A percentile compares a stretch with the other conserved stretches of the same genome.
Conservation (phyloP, 1,140 invertebrate genomes). For the Phenacoccus solenopsis region DNA sequence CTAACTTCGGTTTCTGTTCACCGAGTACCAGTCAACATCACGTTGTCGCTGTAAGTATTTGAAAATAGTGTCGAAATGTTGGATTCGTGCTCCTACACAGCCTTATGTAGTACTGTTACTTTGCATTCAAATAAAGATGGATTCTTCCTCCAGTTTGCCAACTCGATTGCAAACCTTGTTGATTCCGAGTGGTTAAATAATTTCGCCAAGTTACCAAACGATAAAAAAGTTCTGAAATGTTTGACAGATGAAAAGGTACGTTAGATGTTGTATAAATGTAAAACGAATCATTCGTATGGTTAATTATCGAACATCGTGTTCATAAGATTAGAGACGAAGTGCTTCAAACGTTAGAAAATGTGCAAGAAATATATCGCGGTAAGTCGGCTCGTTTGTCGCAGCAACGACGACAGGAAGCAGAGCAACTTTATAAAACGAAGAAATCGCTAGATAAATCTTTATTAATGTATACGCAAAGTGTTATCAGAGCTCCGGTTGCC, state of each 20-base stretch:
- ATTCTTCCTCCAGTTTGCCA: conserved; percentile 44
- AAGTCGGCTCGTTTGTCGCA: conserved; percentile 41
- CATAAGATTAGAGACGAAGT: conserved; percentile 39
- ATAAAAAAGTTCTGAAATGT: conserved; percentile 37
- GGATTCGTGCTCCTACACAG: conserved; percentile 24
- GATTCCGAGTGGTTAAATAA: conserved; percentile 40
- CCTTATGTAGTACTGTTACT: conserved; percentile 43
- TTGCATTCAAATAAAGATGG: conserved; percentile 44
- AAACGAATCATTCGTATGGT: too few species aligned
- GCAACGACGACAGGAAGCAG: conserved; percentile 37
- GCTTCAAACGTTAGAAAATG: conserved; percentile 38
- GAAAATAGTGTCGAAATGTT: too few species aligned
- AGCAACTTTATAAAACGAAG: conserved; percentile 27
- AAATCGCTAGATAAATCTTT: conserved; percentile 38
- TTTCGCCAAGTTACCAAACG: conserved; percentile 41
- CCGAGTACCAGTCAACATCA: too few species aligned
- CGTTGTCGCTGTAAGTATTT: too few species aligned
- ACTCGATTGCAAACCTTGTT: conserved; percentile 35
- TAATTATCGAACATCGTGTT: too few species aligned
- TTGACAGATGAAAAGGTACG: conserved; percentile 36
- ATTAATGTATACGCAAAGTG: conserved; percentile 44
- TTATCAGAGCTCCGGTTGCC: conserved; percentile 45
- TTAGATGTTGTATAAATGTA: too few species aligned
- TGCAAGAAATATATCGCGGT: conserved; percentile 40
- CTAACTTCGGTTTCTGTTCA: too few species aligned